Percentiles rank a stretch among this genome's conserved stretches.
These are phyloP conservation scores for Pelodiscus sinensis DNA, from an alignment of 2,113 vertebrate genomes.

Conservation along the genomic window DNA sequence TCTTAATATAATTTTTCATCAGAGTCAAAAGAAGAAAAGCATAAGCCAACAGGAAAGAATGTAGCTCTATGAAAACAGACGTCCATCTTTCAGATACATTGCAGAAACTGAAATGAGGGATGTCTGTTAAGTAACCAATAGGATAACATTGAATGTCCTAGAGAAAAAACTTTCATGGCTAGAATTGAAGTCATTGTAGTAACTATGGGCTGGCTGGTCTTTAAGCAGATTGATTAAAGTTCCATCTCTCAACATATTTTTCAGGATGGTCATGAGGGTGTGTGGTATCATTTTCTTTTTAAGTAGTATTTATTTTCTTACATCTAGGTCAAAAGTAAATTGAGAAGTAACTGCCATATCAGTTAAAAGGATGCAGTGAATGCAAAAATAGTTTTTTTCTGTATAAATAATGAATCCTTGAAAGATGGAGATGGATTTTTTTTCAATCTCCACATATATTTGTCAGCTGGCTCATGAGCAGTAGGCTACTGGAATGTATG, in stretches of 20 bases:
- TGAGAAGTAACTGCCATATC: constrained; percentile 9
- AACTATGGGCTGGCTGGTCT: constrained; percentile 57
- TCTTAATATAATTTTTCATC: constrained; percentile 58
- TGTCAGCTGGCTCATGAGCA: not conserved
- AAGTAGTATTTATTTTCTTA: constrained; percentile 57
- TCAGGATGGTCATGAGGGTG: constrained; percentile 76
- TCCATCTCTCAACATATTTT: constrained; percentile 73
- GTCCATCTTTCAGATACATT: constrained; percentile 58
- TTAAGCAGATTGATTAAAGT: constrained; percentile 71
- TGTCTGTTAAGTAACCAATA: constrained; percentile 67
- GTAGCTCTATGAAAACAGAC: constrained; percentile 53
- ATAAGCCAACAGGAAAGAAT: not conserved
- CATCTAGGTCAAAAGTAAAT: constrained; percentile 56
- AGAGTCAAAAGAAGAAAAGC: constrained; percentile 67
- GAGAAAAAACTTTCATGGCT: constrained; percentile 69
- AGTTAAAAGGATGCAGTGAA: not conserved
- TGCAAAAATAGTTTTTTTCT: constrained; percentile 2
- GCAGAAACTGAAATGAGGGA: constrained; percentile 65
- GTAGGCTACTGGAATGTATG: not conserved
- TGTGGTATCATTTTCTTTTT: constrained; percentile 63
- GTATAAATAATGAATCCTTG: not conserved
- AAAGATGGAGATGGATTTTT: constrained; percentile 20
- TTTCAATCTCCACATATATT: constrained; percentile 1
- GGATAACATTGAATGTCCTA: constrained; percentile 56
- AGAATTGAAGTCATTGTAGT: constrained; percentile 75